Evolutionary conservation across 2,797 vertebrate species (phyloP).

Genomic region (Halcyon chelicuti): DNA sequence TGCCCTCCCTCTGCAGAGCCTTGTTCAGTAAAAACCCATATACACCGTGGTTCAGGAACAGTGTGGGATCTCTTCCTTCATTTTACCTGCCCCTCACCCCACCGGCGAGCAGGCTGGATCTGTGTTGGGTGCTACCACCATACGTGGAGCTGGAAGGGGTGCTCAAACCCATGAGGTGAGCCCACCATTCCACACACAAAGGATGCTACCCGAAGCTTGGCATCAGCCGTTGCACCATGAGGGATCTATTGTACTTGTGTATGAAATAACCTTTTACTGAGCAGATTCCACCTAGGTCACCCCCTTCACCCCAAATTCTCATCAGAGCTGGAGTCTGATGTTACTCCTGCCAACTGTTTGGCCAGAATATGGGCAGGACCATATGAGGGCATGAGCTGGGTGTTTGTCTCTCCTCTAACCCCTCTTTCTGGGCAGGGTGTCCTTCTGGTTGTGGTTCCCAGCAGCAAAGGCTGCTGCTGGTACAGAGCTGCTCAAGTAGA

Average conservation of each 20-base stretch:
- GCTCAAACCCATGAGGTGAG: not conserved
- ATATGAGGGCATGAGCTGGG: not conserved
- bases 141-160: not conserved
- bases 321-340: not conserved
- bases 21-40: not conserved
- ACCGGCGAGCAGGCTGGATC: not conserved
- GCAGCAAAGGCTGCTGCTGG: not conserved
- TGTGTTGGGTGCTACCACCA: not conserved
- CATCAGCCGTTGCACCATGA: fast-evolving
- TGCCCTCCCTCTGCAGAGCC: not conserved
- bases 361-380: not conserved
- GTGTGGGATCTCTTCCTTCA: not conserved
- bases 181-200: not conserved
- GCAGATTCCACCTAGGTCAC: not conserved
- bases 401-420: not conserved
- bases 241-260: not conserved
- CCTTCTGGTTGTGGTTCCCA: not conserved
- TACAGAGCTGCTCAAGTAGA: not conserved
- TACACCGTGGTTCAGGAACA: not conserved
- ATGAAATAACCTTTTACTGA: not conserved
- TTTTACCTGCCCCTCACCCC: fast-evolving
- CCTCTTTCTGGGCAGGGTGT: not conserved
- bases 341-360: not conserved
- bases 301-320: not conserved
- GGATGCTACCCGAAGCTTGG: not conserved